phyloP scores from a whole-genome alignment of 2,888 invertebrate genomes.

The Siphonodentalium dalli region DNA sequence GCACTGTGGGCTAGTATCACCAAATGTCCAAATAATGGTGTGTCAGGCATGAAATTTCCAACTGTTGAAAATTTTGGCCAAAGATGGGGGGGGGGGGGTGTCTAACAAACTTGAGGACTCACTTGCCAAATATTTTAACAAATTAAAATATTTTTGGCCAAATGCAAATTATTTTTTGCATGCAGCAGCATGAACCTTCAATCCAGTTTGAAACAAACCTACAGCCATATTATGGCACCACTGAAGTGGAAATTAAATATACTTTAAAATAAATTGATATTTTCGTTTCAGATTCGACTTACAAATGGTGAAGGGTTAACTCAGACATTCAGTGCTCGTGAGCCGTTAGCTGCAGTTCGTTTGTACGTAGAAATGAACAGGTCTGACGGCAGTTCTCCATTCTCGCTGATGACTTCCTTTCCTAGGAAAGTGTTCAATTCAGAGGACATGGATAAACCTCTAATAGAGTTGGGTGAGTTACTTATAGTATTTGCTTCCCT shows the following conservation, averaged over 20 bases:
- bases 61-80: too few species aligned
- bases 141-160: too few species aligned
- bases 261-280: neutral
- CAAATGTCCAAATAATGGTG: too few species aligned
- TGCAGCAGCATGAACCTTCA: too few species aligned
- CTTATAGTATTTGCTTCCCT: too few species aligned
- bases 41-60: too few species aligned
- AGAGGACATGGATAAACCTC: conserved; percentile 88
- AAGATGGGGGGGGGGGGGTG: too few species aligned
- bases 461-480: conserved; percentile 80
- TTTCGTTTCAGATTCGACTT: conserved; percentile 73
- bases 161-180: too few species aligned
- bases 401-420: conserved; percentile 89
- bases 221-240: neutral
- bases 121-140: too few species aligned
- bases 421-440: conserved; percentile 85
- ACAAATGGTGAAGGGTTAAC: conserved; percentile 77
- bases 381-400: conserved; percentile 72
- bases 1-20: too few species aligned
- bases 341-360: conserved; percentile 88
- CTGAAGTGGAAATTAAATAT: neutral
- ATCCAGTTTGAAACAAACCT: too few species aligned
- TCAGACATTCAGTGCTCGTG: conserved; percentile 83
- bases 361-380: conserved; percentile 86
- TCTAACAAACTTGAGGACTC: too few species aligned